These are phyloP conservation scores for Strigamia transsilvanica DNA, from an alignment of 2,888 invertebrate genomes.

Conservation along the genomic window DNA sequence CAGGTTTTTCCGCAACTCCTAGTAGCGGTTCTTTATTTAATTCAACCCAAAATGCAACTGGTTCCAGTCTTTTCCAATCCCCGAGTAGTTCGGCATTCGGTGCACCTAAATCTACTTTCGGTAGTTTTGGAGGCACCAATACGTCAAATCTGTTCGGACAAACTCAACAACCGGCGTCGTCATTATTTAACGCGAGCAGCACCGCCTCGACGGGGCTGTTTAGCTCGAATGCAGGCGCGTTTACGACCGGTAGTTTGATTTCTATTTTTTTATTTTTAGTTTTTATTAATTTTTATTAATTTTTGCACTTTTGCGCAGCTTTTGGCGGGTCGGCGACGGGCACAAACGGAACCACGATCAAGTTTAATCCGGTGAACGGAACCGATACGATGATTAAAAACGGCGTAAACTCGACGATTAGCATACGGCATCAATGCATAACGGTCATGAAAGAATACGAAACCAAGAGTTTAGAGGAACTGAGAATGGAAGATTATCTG, in stretches of 20 bases:
- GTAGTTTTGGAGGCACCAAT: constrained; percentile 57
- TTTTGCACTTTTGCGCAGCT: not conserved
- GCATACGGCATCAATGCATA: constrained; percentile 94
- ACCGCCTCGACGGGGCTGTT: constrained; percentile 66
- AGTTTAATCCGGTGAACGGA: constrained; percentile 85
- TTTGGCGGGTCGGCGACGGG: constrained; percentile 64
- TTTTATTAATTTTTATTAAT: not conserved
- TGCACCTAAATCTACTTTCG: constrained; percentile 56
- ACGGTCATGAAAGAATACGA: constrained; percentile 99
- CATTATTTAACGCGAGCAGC: constrained; percentile 66
- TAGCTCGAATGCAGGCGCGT: constrained; percentile 62
- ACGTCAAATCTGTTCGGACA: constrained; percentile 59
- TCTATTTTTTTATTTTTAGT: not conserved
- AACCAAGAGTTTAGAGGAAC: constrained; percentile 89
- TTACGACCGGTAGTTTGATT: not conserved
- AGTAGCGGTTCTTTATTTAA: constrained; percentile 56
- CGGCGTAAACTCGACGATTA: constrained; percentile 83
- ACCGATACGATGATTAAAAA: constrained; percentile 92
- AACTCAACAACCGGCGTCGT: constrained; percentile 60
- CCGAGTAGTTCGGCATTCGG: constrained; percentile 57
- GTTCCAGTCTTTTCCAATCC: constrained; percentile 54
- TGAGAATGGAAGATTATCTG: constrained; percentile 90
- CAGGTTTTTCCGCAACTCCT: constrained; percentile 55
- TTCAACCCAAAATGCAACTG: constrained; percentile 54
- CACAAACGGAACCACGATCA: constrained; percentile 77